Conservation (phyloP, 2,797 vertebrate species). For the Myotis daubentonii region DNA sequence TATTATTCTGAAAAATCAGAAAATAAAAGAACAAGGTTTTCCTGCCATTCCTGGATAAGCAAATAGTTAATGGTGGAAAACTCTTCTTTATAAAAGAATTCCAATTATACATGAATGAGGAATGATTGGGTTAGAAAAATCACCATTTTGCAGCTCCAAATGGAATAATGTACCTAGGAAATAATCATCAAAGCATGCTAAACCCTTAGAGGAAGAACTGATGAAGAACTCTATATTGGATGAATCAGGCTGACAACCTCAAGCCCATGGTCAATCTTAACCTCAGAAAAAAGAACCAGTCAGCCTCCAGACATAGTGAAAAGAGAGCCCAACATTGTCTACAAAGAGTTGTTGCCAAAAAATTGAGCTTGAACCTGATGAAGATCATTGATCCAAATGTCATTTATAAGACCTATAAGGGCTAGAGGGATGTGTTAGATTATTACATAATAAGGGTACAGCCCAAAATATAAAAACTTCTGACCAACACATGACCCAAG, state of each 20-base stretch:
- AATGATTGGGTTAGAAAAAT: slow-evolving; percentile 14
- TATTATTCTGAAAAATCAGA: not conserved
- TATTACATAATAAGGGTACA: not conserved
- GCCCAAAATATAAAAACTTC: not conserved
- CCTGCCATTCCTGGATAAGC: not conserved
- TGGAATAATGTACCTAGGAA: not conserved
- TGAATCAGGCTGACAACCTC: not conserved
- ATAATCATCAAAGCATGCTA: not conserved
- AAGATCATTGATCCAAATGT: not conserved
- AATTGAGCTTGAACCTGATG: not conserved
- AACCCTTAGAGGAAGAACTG: not conserved
- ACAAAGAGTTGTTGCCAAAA: not conserved
- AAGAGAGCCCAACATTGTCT: not conserved
- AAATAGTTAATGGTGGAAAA: not conserved
- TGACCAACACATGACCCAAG: not conserved
- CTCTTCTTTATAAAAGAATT: slow-evolving; percentile 8
- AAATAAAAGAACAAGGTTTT: not conserved
- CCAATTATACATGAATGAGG: not conserved
- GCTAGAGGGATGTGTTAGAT: not conserved
- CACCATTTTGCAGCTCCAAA: not conserved
- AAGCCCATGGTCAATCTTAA: not conserved
- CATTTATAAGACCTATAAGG: not conserved
- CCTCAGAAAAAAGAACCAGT: not conserved
- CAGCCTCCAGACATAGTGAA: not conserved
- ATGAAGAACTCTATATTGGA: not conserved